A percentile compares a stretch with the other conserved stretches of the same genome.
Conservation (phyloP, 2,888 invertebrate genomes). For the Agrilus biguttatus region DNA sequence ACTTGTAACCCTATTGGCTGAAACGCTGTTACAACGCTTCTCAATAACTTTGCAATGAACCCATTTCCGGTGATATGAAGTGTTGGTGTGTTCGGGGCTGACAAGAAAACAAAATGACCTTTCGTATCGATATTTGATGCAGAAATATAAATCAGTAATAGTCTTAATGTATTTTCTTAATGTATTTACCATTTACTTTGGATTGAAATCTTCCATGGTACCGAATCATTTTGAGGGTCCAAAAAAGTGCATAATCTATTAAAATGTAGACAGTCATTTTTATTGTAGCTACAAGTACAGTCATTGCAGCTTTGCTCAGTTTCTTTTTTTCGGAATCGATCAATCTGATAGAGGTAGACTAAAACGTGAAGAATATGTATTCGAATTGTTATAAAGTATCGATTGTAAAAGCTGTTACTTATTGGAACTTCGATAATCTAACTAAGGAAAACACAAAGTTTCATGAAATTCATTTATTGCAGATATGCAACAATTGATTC, state of each 20-base stretch:
- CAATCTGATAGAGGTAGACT: slow-evolving; percentile 45
- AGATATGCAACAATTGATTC: no score
- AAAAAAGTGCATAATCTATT: slow-evolving; percentile 65
- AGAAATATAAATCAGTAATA: neutral
- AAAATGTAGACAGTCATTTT: slow-evolving; percentile 61
- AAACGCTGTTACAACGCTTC: slow-evolving; percentile 45
- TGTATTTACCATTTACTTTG: slow-evolving; percentile 30
- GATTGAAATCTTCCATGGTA: slow-evolving; percentile 34
- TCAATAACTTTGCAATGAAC: slow-evolving; percentile 48
- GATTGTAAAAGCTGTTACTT: no score
- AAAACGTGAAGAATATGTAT: slow-evolving; percentile 7
- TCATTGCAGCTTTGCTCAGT: slow-evolving; percentile 37
- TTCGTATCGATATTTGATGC: no score
- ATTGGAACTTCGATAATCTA: no score
- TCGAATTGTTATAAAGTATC: neutral
- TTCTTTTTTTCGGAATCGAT: slow-evolving; percentile 43
- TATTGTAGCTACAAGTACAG: slow-evolving; percentile 49
- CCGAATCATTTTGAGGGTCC: slow-evolving; percentile 48
- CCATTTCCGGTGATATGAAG: slow-evolving; percentile 52
- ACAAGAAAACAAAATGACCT: slow-evolving; percentile 3
- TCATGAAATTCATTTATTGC: no score
- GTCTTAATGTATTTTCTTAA: neutral
- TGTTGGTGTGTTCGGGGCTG: slow-evolving; percentile 37
- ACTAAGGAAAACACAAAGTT: no score
- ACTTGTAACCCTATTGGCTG: slow-evolving; percentile 35